Evolutionary conservation across 1,140 invertebrate genomes (phyloP), one percentile per base, ranked within the genome.

Genomic region (Drosophila biarmipes): DNA sequence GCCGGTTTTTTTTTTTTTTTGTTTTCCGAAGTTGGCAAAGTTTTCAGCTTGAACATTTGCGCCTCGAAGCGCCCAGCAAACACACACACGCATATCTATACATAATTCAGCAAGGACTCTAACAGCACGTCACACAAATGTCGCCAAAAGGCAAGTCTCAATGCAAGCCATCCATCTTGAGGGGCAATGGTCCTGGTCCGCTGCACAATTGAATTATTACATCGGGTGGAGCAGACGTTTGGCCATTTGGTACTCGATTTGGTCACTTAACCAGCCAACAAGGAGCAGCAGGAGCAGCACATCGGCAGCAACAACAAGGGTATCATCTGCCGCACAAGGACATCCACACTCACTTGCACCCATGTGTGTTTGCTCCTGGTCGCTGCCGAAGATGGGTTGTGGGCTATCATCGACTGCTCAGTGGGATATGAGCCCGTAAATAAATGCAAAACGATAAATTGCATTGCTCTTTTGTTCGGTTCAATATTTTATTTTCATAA

Each of bases 121-220:
- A 68, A 69, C 82, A 64, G 87, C 82, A 86, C 82, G 82, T 86
- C 81, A 86, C 84, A 86, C 84, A 89, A 89, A 82, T 89, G 84
- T 82, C 76, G 80, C 84, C 84, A 84, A 77, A 77, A 80, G 78
- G 82, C 74, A 76, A 73, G 69, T 86, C 78, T 79, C 75, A 78
- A 89, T 85, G 80, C 77, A 66, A 78, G 79, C 87, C 90, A 91
- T 91, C 90, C 91, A 90, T 91, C 90, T 91, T 64, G 75, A n/a
- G 55, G 42, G 49, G 46, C 54, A 73, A 29, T 11, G 35, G 59
- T 37, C 29, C 21, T 11, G 29, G 59, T 37, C 29, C 35, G 11
- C 12, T 35, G 66, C 80, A 79, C 90, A 90, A 91, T 90, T 91
- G 90, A 91, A 91, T 91, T 91, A 91, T 91, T 91, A 90, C 85